phyloP scores from a whole-genome alignment of 2,888 invertebrate genomes.

The Adineta ricciae region DNA sequence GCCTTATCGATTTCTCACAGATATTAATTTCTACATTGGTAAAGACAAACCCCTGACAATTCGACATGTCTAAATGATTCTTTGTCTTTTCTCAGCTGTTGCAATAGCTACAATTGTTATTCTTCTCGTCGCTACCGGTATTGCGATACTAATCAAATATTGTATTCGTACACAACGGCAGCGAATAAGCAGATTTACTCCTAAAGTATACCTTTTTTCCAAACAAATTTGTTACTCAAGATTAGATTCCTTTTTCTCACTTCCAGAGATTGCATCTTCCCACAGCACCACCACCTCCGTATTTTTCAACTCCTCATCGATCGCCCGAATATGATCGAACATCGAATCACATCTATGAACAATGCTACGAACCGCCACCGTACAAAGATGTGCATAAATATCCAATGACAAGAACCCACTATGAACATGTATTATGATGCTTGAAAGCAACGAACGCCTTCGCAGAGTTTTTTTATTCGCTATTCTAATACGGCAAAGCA shows the following conservation, averaged over 20 bases:
- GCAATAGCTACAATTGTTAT: conserved; percentile 1
- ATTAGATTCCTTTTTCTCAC: background rate
- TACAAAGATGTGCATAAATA: background rate
- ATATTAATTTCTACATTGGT: conserved; percentile 2
- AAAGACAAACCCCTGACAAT: background rate
- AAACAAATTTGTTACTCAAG: background rate
- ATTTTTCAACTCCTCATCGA: background rate
- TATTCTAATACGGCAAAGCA: background rate
- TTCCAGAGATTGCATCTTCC: background rate
- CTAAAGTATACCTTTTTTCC: background rate
- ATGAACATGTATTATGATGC: background rate
- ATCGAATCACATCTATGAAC: conserved; percentile 6
- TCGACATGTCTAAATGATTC: background rate
- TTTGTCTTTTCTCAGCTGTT: background rate
- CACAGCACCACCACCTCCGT: background rate
- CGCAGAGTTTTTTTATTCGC: background rate
- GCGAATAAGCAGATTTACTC: background rate
- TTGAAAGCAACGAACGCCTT: background rate
- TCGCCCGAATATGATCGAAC: background rate
- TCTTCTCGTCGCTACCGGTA: background rate
- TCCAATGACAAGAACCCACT: background rate
- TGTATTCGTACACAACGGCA: background rate
- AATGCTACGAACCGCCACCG: conserved; percentile 5
- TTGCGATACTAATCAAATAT: background rate
- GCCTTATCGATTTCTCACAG: background rate